phyloP scores from a whole-genome alignment of 1,140 invertebrate species.

The Drosophila punjabiensis region DNA sequence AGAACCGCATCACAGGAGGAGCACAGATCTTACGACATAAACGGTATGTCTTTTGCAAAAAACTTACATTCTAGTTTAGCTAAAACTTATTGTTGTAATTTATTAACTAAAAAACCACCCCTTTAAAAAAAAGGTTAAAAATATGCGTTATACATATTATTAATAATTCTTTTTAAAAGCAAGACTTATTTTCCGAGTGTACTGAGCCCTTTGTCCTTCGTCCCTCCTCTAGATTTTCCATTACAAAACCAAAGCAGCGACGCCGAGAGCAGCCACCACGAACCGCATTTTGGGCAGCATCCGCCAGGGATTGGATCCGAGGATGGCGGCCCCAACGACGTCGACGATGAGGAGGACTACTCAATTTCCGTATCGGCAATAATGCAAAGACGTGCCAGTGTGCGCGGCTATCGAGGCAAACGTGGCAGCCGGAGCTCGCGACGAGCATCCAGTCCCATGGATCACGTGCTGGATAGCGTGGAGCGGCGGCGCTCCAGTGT shows the following conservation, averaged over 20 bases:
- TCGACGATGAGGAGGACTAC: slow-evolving; percentile 91
- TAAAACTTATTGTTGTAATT: too few species aligned
- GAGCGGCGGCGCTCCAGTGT: slow-evolving; percentile 90
- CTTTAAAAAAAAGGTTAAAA: too few species aligned
- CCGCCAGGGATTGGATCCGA: slow-evolving; percentile 31
- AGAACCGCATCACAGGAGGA: slow-evolving; percentile 77
- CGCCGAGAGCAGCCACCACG: slow-evolving; percentile 58
- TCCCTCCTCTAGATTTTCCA: slow-evolving; percentile 54
- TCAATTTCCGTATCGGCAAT: slow-evolving; percentile 93
- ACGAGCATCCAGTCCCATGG: slow-evolving; percentile 91
- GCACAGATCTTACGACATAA: slow-evolving; percentile 62
- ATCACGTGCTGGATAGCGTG: slow-evolving; percentile 82
- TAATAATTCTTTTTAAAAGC: too few species aligned
- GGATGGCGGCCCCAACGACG: slow-evolving; percentile 61
- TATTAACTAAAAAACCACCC: too few species aligned
- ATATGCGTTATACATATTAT: too few species aligned
- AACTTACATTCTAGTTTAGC: too few species aligned
- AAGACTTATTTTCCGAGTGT: too few species aligned
- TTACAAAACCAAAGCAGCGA: slow-evolving; percentile 71
- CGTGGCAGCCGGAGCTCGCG: slow-evolving; percentile 86
- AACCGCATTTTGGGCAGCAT: slow-evolving; percentile 29
- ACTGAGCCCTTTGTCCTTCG: not conserved
- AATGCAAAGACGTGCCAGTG: slow-evolving; percentile 90
- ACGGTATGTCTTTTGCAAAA: slow-evolving; percentile 51
- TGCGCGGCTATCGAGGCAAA: slow-evolving; percentile 87